phyloP scores from a whole-genome alignment of 2,888 invertebrate genomes.

The Acronicta alni region DNA sequence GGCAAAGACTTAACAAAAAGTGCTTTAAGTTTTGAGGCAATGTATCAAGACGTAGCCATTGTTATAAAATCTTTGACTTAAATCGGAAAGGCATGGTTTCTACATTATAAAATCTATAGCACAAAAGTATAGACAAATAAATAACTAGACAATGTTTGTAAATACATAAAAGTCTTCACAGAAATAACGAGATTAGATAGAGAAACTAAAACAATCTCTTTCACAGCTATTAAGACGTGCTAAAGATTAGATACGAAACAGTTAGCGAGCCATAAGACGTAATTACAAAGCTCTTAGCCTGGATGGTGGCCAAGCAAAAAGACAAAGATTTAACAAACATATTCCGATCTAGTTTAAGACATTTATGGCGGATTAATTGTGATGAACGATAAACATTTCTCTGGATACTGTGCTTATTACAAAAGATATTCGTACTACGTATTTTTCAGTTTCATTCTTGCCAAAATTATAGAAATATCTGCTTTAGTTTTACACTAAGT shows the following conservation, averaged over 20 bases:
- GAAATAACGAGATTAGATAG: conserved; percentile 35
- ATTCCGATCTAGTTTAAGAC: conserved; percentile 34
- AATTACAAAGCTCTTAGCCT: conserved; percentile 67
- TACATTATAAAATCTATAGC: background rate
- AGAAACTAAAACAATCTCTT: conserved; percentile 36
- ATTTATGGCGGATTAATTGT: conserved; percentile 33
- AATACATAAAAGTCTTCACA: conserved; percentile 26
- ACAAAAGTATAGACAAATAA: conserved; percentile 8
- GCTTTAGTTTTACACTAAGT: too few species aligned
- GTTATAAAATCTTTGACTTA: too few species aligned
- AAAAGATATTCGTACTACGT: background rate
- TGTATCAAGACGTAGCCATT: too few species aligned
- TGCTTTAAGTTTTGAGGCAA: too few species aligned
- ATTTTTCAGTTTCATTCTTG: background rate
- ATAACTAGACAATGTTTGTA: conserved; percentile 26
- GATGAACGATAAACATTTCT: conserved; percentile 20
- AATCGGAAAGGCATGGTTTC: background rate
- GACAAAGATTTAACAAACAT: conserved; percentile 49
- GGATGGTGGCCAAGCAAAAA: conserved; percentile 64
- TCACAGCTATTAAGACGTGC: conserved; percentile 41
- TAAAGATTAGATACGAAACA: conserved; percentile 49
- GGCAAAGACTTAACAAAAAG: too few species aligned
- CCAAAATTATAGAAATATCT: too few species aligned
- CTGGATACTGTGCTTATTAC: conserved; percentile 4
- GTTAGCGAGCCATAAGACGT: conserved; percentile 61